Conservation (phyloP, 2,888 invertebrate genomes). For the Helobdella robusta region DNA sequence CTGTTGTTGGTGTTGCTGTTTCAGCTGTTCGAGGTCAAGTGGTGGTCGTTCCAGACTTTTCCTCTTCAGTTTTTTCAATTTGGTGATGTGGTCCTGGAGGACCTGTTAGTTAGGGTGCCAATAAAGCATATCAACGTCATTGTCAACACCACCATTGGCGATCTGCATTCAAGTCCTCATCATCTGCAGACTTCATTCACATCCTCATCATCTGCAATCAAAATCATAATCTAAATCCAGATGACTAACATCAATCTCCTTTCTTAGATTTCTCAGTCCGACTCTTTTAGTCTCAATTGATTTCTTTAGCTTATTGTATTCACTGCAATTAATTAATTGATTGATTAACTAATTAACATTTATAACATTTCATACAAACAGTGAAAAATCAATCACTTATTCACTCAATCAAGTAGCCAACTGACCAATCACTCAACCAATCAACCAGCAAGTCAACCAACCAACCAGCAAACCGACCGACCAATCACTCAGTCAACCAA, state of each 20-base stretch:
- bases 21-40: no score
- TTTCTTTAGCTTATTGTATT: neutral
- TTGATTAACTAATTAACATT: neutral
- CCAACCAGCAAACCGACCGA: neutral
- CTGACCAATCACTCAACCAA: neutral
- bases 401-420: neutral
- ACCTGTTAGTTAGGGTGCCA: no score
- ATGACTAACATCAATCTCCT: neutral
- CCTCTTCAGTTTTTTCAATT: no score
- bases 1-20: no score
- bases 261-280: neutral
- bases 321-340: neutral
- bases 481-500: slow-evolving; percentile 35
- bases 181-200: no score
- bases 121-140: no score
- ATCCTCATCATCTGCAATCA: no score
- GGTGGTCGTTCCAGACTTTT: no score
- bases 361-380: neutral
- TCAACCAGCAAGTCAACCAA: neutral
- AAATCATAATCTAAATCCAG: no score
- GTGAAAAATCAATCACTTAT: neutral
- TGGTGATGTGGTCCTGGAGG: no score
- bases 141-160: no score
- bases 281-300: neutral
- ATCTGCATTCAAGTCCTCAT: no score